These are phyloP conservation scores for Napeogenes inachia DNA, from an alignment of 2,888 invertebrate genomes.

Conservation along the genomic window DNA sequence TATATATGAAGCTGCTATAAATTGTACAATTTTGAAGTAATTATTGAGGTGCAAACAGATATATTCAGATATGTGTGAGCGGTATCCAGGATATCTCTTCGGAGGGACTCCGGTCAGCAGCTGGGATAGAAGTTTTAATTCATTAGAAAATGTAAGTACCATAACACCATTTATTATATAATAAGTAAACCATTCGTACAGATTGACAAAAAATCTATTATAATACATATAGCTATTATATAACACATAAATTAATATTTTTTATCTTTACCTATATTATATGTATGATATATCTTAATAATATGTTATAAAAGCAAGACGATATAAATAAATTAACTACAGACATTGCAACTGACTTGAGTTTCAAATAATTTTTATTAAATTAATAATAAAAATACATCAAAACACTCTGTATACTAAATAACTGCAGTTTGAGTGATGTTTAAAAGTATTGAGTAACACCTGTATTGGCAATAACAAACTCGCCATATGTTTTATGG, in stretches of 20 bases:
- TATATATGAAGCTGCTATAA: conserved; percentile 30
- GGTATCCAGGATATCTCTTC: conserved; percentile 67
- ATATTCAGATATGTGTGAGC: conserved; percentile 56
- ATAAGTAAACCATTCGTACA: too few relatives aligned
- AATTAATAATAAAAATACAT: not conserved
- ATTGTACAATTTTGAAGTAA: conserved; percentile 26
- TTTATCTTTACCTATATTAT: too few relatives aligned
- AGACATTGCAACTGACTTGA: too few relatives aligned
- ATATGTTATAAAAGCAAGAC: not conserved
- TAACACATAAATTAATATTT: too few relatives aligned
- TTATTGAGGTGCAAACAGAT: conserved; percentile 24
- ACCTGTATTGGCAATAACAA: too few relatives aligned
- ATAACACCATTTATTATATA: not conserved
- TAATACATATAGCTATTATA: too few relatives aligned
- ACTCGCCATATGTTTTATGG: too few relatives aligned
- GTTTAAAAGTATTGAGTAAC: too few relatives aligned
- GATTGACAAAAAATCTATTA: not conserved
- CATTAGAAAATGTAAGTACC: conserved; percentile 70
- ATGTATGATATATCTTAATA: too few relatives aligned
- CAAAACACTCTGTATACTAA: not conserved
- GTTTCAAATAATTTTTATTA: too few relatives aligned
- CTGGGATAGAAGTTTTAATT: conserved; percentile 70
- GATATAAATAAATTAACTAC: not conserved
- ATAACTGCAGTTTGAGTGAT: not conserved
- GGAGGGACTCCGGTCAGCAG: conserved; percentile 72